A percentile compares a stretch with the other conserved stretches of the same genome.
Evolutionary conservation across 2,113 vertebrate genomes (phyloP).

Genomic region (Empidonax alnorum): DNA sequence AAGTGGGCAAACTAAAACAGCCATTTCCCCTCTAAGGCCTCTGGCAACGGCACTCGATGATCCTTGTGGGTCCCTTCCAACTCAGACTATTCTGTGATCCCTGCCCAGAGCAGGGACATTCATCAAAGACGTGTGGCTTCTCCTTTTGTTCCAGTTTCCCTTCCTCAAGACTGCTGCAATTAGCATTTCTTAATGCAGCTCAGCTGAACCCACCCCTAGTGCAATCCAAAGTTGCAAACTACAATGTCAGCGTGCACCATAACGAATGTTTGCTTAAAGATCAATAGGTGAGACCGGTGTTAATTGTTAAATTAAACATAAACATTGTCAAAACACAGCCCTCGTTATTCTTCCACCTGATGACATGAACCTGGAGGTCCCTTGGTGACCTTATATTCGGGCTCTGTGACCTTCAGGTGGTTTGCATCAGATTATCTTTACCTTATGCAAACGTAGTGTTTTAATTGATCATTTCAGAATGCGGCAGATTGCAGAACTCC

Average conservation of each 20-base stretch:
- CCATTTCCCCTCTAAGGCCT: background rate
- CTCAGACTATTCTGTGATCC: background rate
- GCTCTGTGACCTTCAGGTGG: slow-evolving; percentile 58
- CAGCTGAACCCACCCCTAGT: slow-evolving; percentile 1
- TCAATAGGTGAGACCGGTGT: slow-evolving; percentile 60
- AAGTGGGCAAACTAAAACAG: background rate
- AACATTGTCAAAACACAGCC: slow-evolving; percentile 56
- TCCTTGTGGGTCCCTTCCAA: too few relatives aligned
- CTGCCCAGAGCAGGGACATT: background rate
- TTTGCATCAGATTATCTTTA: slow-evolving; percentile 45
- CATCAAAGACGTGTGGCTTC: background rate
- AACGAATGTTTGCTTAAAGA: slow-evolving; percentile 55
- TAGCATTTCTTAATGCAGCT: slow-evolving; percentile 45
- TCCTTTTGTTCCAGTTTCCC: slow-evolving; percentile 18
- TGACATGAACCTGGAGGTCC: slow-evolving; percentile 44
- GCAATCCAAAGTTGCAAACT: slow-evolving; percentile 37
- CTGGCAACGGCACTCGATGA: background rate
- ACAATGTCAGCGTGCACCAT: slow-evolving; percentile 30
- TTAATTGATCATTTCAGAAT: slow-evolving; percentile 25
- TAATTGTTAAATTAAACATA: slow-evolving; percentile 62
- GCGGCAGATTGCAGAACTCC: background rate
- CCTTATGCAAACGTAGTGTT: slow-evolving; percentile 53
- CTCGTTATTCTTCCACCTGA: slow-evolving; percentile 24
- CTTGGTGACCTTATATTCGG: slow-evolving; percentile 41
- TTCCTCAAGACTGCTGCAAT: slow-evolving; percentile 34